Conservation (phyloP, 1,140 invertebrate genomes). For the Drosophila albomicans region DNA sequence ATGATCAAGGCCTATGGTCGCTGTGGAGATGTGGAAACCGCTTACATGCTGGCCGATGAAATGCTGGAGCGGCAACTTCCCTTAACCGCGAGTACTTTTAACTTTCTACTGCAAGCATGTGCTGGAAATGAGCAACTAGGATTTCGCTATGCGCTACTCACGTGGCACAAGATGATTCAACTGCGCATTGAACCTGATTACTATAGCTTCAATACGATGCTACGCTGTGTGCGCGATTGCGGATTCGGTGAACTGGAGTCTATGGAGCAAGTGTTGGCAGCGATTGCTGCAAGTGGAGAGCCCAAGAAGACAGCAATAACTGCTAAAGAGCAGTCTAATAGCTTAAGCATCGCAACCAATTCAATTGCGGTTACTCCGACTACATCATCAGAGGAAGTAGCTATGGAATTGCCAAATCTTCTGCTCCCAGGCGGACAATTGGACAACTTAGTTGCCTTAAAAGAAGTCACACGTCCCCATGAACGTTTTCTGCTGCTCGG, state of each 20-base stretch:
- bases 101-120: constrained; percentile 93
- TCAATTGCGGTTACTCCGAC: background rate
- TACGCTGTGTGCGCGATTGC: constrained; percentile 92
- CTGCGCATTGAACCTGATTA: constrained; percentile 89
- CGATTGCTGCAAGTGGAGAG: constrained; percentile 47
- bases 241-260: constrained; percentile 89
- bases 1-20: constrained; percentile 96
- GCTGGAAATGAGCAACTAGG: constrained; percentile 91
- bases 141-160: constrained; percentile 90
- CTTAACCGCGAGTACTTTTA: constrained; percentile 90
- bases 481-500: constrained; percentile 93
- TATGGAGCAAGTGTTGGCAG: constrained; percentile 85
- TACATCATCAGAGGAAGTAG: constrained; percentile 2
- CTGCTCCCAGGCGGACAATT: constrained; percentile 86
- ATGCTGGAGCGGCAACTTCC: constrained; percentile 89
- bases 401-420: constrained; percentile 86
- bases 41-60: constrained; percentile 94
- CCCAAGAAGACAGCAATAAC: background rate
- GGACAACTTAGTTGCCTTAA: constrained; percentile 86
- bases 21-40: constrained; percentile 90
- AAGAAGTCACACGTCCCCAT: constrained; percentile 86
- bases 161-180: constrained; percentile 93
- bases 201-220: constrained; percentile 92
- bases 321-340: background rate
- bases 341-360: background rate